Conservation (phyloP, 2,113 vertebrate species). For the Periophthalmodon schlosseri region DNA sequence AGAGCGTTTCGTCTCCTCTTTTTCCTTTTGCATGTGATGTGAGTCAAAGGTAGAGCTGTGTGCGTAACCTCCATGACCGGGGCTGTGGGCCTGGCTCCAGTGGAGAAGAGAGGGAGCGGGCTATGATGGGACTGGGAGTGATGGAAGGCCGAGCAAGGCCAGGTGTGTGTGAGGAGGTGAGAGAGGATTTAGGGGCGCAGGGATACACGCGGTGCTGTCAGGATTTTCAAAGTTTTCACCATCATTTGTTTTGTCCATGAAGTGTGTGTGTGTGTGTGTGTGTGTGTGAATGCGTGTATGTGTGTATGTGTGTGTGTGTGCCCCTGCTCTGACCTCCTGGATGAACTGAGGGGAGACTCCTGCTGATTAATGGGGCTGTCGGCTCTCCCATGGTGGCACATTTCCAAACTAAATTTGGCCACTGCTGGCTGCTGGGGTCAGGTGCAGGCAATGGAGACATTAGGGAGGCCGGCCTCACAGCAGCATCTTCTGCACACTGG, state of each 20-base stretch:
- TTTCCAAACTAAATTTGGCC: constrained; percentile 80
- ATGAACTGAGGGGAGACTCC: constrained; percentile 69
- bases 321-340: constrained; percentile 70
- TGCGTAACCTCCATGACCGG: constrained; percentile 49
- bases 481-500: constrained; percentile 61
- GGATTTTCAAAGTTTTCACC: constrained; percentile 48
- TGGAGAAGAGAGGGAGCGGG: constrained; percentile 36
- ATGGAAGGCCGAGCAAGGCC: constrained; percentile 46
- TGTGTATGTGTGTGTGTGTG: constrained; percentile 41
- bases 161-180: constrained; percentile 46
- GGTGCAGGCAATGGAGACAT: constrained; percentile 76
- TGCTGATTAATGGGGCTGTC: constrained; percentile 78
- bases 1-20: constrained; percentile 20
- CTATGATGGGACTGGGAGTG: constrained; percentile 52
- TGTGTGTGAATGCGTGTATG: constrained; percentile 31
- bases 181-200: constrained; percentile 53
- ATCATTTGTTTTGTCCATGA: constrained; percentile 57
- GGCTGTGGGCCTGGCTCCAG: constrained; percentile 44
- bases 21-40: constrained; percentile 17
- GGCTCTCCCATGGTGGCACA: constrained; percentile 72
- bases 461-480: constrained; percentile 71
- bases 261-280: constrained; percentile 26
- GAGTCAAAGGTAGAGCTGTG: constrained; percentile 47
- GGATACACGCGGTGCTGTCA: constrained; percentile 43
- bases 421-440: constrained; percentile 72